A percentile compares a stretch with the other conserved stretches of the same genome.
Conservation (phyloP, 2,797 vertebrate genomes). For the Hirundo rustica region DNA sequence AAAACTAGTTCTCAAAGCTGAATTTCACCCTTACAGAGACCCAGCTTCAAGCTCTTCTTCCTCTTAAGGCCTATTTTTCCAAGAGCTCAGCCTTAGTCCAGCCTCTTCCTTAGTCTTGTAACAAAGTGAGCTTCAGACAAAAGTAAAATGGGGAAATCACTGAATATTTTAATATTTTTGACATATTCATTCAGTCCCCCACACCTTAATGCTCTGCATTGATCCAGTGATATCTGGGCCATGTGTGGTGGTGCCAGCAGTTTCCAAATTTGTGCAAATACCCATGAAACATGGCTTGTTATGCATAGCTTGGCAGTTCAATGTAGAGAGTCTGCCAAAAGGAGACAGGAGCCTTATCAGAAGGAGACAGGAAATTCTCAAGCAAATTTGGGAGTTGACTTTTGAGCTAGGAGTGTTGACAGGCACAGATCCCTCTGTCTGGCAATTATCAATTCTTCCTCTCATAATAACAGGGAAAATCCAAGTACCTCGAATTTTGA, state of each 20-base stretch:
- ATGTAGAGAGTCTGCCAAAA: slow-evolving; percentile 14
- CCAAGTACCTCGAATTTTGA: neutral
- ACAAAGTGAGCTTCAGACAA: neutral
- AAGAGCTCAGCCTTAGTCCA: neutral
- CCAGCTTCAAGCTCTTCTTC: neutral
- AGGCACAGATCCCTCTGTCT: slow-evolving; percentile 38
- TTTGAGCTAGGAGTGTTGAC: slow-evolving; percentile 48
- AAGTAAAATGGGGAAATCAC: neutral
- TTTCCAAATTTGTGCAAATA: slow-evolving; percentile 4
- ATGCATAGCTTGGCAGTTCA: slow-evolving; percentile 11
- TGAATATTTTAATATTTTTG: neutral
- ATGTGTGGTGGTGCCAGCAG: neutral
- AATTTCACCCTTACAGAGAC: neutral
- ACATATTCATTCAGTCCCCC: neutral
- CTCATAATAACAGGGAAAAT: neutral
- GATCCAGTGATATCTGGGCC: neutral
- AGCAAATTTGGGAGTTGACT: slow-evolving; percentile 44
- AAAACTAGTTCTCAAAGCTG: neutral
- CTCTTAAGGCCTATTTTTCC: neutral
- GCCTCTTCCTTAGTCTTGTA: neutral
- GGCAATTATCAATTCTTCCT: slow-evolving; percentile 16
- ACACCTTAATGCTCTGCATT: neutral
- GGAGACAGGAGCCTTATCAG: slow-evolving; percentile 43
- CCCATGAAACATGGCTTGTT: neutral
- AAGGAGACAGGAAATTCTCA: slow-evolving; percentile 59